Conservation (phyloP, 1,140 invertebrate genomes). For the Gonatopus flavifemur region DNA sequence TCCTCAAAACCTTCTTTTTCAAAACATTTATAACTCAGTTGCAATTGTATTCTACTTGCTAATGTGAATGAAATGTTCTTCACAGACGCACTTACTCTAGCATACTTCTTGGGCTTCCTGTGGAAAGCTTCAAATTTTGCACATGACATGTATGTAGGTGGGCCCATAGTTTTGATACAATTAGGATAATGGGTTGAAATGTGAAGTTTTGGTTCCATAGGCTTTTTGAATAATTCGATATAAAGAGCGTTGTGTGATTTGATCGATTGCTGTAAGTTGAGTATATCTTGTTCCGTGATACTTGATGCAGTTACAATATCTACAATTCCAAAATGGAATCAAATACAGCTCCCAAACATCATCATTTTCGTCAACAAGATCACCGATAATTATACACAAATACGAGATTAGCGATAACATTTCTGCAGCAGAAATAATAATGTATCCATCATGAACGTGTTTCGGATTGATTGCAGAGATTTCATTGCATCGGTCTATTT, state of each 20-base stretch:
- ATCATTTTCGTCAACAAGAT: conserved; percentile 18
- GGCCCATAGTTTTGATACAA: conserved; percentile 11
- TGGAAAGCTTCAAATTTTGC: conserved; percentile 10
- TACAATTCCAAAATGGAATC: not conserved
- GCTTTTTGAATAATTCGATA: too few relatives aligned
- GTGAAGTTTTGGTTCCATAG: not conserved
- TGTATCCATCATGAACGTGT: conserved; percentile 15
- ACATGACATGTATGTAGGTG: conserved; percentile 15
- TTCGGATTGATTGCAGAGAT: conserved; percentile 11
- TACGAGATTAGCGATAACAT: conserved; percentile 26
- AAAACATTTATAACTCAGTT: not conserved
- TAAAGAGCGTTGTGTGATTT: conserved; percentile 3
- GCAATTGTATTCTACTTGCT: not conserved
- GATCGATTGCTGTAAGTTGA: conserved; percentile 9
- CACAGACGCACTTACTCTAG: conserved; percentile 6
- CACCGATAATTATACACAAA: conserved; percentile 27
- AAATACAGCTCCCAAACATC: conserved; percentile 21
- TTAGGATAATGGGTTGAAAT: not conserved
- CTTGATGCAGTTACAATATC: not conserved
- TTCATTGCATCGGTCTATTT: conserved; percentile 16
- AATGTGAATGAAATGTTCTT: not conserved
- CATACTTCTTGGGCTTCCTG: conserved; percentile 14
- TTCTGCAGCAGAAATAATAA: conserved; percentile 20
- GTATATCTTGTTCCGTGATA: conserved; percentile 3
- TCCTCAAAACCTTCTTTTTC: not conserved